Evolutionary conservation across 2,797 vertebrate genomes (phyloP).

Genomic region (Otolemur crassicaudatus): DNA sequence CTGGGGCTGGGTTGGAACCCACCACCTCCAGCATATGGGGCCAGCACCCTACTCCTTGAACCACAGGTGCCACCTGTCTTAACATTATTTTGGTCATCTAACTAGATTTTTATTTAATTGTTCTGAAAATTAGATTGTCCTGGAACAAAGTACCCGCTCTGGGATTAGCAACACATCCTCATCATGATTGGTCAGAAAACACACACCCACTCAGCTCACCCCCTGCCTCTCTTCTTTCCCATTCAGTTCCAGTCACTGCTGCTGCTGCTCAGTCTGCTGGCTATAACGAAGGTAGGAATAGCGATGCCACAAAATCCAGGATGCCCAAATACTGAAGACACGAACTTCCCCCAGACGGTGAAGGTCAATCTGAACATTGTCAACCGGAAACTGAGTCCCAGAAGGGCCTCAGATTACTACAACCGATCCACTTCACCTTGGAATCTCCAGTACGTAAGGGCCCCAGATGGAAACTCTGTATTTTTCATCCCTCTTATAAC

Average conservation of each 20-base stretch:
- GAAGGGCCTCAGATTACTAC: conserved; percentile 54
- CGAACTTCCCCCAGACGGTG: conserved; percentile 80
- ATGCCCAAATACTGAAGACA: conserved; percentile 69
- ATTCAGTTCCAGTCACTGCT: conserved; percentile 72
- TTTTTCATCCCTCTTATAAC: background rate
- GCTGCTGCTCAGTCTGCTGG: conserved; percentile 49
- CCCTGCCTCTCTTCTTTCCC: background rate
- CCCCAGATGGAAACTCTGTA: background rate
- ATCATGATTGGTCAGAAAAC: background rate
- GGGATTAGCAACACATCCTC: background rate
- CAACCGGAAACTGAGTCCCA: background rate
- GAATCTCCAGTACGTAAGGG: conserved; percentile 85
- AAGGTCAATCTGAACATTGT: conserved; percentile 83
- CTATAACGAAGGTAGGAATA: conserved; percentile 61
- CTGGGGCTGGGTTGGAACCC: no score
- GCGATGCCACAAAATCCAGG: conserved; percentile 44
- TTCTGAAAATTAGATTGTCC: background rate
- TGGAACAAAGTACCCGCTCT: background rate
- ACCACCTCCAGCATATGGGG: no score
- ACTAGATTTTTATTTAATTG: background rate
- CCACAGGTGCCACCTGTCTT: background rate
- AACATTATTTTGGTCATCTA: background rate
- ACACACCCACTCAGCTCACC: background rate
- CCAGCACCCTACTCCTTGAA: no score
- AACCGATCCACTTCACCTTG: conserved; percentile 87